phyloP scores from a whole-genome alignment of 2,888 invertebrate genomes.

The Morinoia aosen region DNA sequence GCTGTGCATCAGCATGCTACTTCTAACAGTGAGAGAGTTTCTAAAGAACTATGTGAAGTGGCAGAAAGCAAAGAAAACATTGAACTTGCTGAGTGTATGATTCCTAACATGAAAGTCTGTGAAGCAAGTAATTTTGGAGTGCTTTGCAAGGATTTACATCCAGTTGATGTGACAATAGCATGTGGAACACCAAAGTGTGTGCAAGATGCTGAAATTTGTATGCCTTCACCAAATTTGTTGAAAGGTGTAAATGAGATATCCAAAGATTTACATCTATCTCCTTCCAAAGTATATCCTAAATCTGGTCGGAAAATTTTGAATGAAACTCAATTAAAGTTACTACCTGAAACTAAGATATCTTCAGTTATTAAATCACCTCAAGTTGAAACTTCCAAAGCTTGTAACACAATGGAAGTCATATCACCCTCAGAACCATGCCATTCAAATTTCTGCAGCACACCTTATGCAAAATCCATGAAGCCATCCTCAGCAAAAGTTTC shows the following conservation, averaged over 20 bases:
- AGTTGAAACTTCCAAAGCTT: neutral
- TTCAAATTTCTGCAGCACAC: neutral
- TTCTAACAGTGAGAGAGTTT: neutral
- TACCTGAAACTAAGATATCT: neutral
- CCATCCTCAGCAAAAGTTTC: neutral
- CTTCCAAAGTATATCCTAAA: neutral
- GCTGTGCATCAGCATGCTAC: neutral
- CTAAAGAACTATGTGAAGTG: neutral
- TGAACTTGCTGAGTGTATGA: neutral
- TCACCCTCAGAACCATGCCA: neutral
- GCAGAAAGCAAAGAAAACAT: neutral
- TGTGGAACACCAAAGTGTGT: neutral
- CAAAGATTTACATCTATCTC: neutral
- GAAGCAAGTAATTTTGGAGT: neutral
- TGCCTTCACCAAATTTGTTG: neutral
- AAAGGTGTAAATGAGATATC: neutral
- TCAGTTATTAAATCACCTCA: neutral
- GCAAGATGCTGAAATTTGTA: neutral
- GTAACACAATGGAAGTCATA: neutral
- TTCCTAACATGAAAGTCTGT: neutral
- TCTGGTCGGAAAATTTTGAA: neutral
- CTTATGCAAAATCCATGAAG: neutral
- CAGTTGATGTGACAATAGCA: neutral
- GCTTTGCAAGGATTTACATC: neutral
- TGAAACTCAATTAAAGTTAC: neutral